Conservation (phyloP, 2,113 vertebrate genomes). For the Hippocampus abdominalis region DNA sequence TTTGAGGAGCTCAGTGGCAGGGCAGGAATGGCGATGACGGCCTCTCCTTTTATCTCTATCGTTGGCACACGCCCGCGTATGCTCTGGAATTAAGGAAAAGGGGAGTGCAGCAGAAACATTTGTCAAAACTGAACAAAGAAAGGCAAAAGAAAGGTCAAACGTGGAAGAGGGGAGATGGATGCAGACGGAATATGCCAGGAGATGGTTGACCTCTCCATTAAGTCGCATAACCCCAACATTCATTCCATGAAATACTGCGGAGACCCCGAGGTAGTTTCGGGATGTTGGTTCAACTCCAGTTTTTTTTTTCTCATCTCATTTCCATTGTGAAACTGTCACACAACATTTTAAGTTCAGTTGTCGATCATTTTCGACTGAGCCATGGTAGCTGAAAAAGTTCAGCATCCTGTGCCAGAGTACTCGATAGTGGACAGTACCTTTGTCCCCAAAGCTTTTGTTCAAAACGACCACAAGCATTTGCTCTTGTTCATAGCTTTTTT, state of each 20-base stretch:
- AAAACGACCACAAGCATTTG: too few species aligned
- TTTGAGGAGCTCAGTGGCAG: constrained; percentile 73
- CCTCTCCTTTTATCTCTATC: constrained; percentile 76
- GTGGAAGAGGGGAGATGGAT: constrained; percentile 40
- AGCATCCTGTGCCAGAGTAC: too few species aligned
- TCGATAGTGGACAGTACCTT: too few species aligned
- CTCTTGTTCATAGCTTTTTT: too few species aligned
- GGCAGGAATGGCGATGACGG: constrained; percentile 71
- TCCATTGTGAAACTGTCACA: too few species aligned
- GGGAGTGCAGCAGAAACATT: constrained; percentile 40
- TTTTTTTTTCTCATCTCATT: too few species aligned
- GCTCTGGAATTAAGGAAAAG: constrained; percentile 48
- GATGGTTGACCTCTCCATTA: constrained; percentile 38
- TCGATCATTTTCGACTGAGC: too few species aligned
- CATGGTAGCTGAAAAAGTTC: too few species aligned
- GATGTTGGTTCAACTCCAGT: too few species aligned
- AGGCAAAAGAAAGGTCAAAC: constrained; percentile 32
- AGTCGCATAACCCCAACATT: background rate
- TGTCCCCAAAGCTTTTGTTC: too few species aligned
- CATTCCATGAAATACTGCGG: constrained; percentile 27
- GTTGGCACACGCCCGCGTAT: constrained; percentile 59
- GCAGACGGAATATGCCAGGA: constrained; percentile 66
- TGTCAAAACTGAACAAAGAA: constrained; percentile 51
- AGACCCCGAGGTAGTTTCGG: background rate
- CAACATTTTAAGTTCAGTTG: too few species aligned